These are phyloP conservation scores for Rhagoletis zephyria DNA, from an alignment of 1,140 invertebrate species.

Conservation along the genomic window DNA sequence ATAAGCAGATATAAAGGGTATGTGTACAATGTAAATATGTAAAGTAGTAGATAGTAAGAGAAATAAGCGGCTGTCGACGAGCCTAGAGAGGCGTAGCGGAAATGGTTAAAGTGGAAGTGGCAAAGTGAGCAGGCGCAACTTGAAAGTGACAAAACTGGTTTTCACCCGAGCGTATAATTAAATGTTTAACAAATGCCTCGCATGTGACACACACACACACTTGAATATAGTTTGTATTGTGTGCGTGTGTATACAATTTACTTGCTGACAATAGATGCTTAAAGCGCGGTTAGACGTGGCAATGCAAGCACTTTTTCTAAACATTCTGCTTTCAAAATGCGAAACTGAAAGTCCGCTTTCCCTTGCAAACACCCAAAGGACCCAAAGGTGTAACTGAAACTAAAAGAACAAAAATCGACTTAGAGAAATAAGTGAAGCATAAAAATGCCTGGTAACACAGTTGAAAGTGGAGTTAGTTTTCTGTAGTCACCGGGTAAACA, in stretches of 20 bases:
- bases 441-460: too few species aligned
- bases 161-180: slow-evolving; percentile 32
- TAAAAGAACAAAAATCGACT: too few species aligned
- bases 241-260: not conserved
- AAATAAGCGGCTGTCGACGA: not conserved
- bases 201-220: not conserved
- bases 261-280: too few species aligned
- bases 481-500: too few species aligned
- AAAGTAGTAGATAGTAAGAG: not conserved
- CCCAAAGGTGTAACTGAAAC: too few species aligned
- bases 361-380: too few species aligned
- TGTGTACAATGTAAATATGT: not conserved
- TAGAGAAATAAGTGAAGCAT: too few species aligned
- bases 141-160: slow-evolving; percentile 5
- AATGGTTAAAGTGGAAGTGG: not conserved
- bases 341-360: too few species aligned
- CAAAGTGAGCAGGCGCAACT: not conserved
- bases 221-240: not conserved
- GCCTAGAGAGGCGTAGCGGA: not conserved
- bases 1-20: not conserved
- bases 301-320: too few species aligned
- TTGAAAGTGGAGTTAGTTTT: too few species aligned
- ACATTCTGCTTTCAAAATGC: too few species aligned
- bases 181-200: slow-evolving; percentile 39
- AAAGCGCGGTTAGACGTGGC: too few species aligned